Base-by-base conservation (phyloP, 2,888 invertebrate species). In the Idaea biselata region DNA sequence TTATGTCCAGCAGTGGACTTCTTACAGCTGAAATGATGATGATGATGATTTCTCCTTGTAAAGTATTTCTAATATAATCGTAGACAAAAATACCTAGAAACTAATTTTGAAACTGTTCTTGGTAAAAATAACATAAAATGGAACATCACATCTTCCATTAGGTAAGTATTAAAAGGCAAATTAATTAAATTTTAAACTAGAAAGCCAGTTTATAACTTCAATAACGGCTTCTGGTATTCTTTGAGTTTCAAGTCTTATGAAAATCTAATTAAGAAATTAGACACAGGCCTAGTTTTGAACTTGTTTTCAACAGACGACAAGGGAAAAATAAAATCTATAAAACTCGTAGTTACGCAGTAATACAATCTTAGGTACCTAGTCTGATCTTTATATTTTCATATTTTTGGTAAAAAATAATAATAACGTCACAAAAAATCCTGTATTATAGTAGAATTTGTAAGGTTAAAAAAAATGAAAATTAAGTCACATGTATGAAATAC, bases 111-210 rank as follows among this genome's bases (percentile, higher is more conserved):
- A 25, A 25, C 25, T 44, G 6, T 44, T 44, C 3, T 3, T 44
- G 3, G 44, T 44, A 44, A 44, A 44, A n/a, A n/a, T n/a, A n/a
- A 44, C 14, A 44, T 0, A 14, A 7, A 44, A 44, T 14, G 11
- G 14, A 44, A 44, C 0, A 44, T 14, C 8, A 2, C 44, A 44
- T 3, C 14, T 44, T 44, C 44, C 3, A 8, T 44, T 44, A 14
- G 11, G 25, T 25, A 14, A 44, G 25, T 25, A 44, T 44, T 44
- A 4, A 44, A 44, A 44, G 44, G 44, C 44, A 44, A 44, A 44
- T 44, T 44, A 44, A 44, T 44, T 44, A 14, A 44, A 44, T 44
- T 44, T 44, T 8, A 56, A 56, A 56, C 18, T 56, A 18, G 56
- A 11, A 56, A 56, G 3, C 56, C 18, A 56, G 17, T 56, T 18